Conservation (phyloP, 2,888 invertebrate species). For the Platerodrilus igneus region DNA sequence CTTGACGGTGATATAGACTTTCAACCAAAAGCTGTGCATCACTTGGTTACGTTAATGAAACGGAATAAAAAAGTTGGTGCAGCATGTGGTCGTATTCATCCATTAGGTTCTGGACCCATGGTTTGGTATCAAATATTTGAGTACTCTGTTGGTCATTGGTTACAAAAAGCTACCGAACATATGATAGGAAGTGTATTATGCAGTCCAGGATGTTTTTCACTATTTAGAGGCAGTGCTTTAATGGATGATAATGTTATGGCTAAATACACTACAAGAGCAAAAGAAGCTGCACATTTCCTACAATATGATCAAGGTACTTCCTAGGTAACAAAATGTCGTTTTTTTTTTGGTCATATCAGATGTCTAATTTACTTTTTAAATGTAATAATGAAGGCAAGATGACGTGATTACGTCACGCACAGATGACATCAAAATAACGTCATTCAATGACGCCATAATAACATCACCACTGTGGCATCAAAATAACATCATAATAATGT, state of each 20-base stretch:
- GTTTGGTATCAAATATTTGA: constrained; percentile 67
- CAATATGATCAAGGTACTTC: constrained; percentile 91
- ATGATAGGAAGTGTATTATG: constrained; percentile 86
- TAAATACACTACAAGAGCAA: constrained; percentile 75
- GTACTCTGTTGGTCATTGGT: constrained; percentile 89
- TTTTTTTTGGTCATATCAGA: too few species aligned
- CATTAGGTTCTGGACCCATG: constrained; percentile 62
- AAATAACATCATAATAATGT: too few species aligned
- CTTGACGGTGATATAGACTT: constrained; percentile 89
- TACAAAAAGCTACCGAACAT: constrained; percentile 89
- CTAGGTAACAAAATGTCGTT: too few species aligned
- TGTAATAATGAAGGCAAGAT: too few species aligned
- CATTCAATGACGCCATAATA: too few species aligned
- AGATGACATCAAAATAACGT: too few species aligned
- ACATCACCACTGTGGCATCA: too few species aligned
- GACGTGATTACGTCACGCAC: too few species aligned
- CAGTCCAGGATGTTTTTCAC: constrained; percentile 87
- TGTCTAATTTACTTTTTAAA: too few species aligned
- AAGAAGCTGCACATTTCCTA: constrained; percentile 78
- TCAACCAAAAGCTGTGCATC: constrained; percentile 71
- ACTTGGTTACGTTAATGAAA: constrained; percentile 82
- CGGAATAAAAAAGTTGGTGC: constrained; percentile 74
- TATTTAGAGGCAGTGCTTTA: constrained; percentile 81
- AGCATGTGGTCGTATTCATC: constrained; percentile 87
- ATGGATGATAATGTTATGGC: constrained; percentile 90